phyloP scores from a whole-genome alignment of 2,888 invertebrate species.

The Falcaria lacertinaria region DNA sequence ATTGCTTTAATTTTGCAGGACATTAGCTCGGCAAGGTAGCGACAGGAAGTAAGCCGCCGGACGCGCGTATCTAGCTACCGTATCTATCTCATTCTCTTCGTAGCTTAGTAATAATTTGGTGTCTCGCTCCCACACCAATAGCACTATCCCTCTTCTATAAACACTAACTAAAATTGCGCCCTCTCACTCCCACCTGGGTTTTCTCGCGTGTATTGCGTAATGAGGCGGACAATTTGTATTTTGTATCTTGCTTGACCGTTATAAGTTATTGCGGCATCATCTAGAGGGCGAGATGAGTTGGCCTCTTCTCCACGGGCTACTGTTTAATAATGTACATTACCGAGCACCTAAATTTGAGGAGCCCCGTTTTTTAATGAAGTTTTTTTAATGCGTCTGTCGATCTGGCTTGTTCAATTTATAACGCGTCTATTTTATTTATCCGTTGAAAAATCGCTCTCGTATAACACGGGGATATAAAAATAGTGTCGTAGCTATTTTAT shows the following conservation, averaged over 20 bases:
- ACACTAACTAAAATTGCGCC: conserved; percentile 28
- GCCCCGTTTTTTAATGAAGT: conserved; percentile 1
- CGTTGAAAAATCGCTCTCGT: background rate
- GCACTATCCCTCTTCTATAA: conserved; percentile 41
- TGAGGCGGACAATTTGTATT: conserved; percentile 68
- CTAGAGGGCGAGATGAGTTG: conserved; percentile 35
- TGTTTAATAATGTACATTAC: conserved; percentile 49
- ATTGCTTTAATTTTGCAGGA: conserved; percentile 33
- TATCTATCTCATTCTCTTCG: conserved; percentile 65
- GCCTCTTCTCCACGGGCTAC: conserved; percentile 47
- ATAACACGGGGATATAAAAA: background rate
- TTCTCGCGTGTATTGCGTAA: conserved; percentile 60
- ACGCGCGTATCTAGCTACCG: conserved; percentile 42
- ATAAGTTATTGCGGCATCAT: conserved; percentile 61
- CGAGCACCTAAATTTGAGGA: conserved; percentile 22
- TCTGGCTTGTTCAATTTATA: background rate
- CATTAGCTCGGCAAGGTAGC: conserved; percentile 30
- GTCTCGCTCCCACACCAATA: conserved; percentile 43
- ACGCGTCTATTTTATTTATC: background rate
- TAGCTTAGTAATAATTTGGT: conserved; percentile 49
- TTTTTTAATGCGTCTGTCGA: background rate
- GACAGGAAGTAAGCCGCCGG: conserved; percentile 8
- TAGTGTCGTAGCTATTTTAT: conserved; percentile 10
- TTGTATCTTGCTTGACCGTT: conserved; percentile 60
- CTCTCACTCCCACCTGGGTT: conserved; percentile 45